These are phyloP conservation scores for Lithophane semibrunnea DNA, from an alignment of 2,888 invertebrate species.

Conservation along the genomic window DNA sequence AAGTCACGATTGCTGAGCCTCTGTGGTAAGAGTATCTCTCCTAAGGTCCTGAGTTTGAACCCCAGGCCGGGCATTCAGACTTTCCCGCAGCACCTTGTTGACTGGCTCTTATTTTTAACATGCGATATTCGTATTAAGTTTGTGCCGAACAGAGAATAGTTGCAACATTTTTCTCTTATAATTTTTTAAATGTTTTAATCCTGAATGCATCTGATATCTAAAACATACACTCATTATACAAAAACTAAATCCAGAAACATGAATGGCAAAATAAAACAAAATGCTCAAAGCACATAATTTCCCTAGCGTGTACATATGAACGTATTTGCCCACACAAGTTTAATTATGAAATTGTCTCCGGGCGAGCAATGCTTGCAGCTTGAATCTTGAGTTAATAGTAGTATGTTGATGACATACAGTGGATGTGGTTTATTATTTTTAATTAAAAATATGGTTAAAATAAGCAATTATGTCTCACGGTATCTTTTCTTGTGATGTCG, in stretches of 20 bases:
- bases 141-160: too few relatives aligned
- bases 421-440: not conserved
- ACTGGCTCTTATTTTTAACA: too few relatives aligned
- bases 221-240: not conserved
- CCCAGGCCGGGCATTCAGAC: too few relatives aligned
- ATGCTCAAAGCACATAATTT: slow-evolving; percentile 21
- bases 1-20: too few relatives aligned
- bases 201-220: too few relatives aligned
- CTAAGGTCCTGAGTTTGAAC: too few relatives aligned
- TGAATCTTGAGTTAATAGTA: slow-evolving; percentile 38
- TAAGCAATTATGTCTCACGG: not conserved
- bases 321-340: slow-evolving; percentile 50
- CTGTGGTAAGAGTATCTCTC: too few relatives aligned
- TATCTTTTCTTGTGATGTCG: not conserved
- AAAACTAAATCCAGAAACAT: slow-evolving; percentile 3
- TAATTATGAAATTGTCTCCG: slow-evolving; percentile 63
- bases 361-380: slow-evolving; percentile 41
- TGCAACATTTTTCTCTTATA: too few relatives aligned
- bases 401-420: slow-evolving; percentile 30
- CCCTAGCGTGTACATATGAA: slow-evolving; percentile 17
- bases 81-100: too few relatives aligned
- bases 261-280: slow-evolving; percentile 26
- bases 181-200: too few relatives aligned
- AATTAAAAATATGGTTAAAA: slow-evolving; percentile 10
- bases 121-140: too few relatives aligned